Conservation (phyloP, 2,113 vertebrate genomes). For the Tamias sibiricus region DNA sequence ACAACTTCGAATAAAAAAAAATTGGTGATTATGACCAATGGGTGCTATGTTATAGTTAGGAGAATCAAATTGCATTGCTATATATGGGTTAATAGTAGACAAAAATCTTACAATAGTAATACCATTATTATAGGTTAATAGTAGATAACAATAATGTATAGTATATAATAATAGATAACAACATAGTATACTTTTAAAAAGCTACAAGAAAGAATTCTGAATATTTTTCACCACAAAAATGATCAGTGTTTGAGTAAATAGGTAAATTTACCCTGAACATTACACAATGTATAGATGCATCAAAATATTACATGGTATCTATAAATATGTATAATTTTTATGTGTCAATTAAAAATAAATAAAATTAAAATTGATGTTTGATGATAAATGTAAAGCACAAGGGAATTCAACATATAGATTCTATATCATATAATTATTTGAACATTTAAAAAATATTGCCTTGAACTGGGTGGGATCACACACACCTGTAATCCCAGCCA, state of each 20-base stretch:
- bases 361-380: neutral
- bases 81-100: too few relatives aligned
- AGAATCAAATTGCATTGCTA: neutral
- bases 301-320: neutral
- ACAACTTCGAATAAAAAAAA: too few relatives aligned
- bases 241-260: neutral
- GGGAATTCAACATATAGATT: neutral
- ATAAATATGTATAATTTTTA: neutral
- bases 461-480: neutral
- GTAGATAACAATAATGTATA: too few relatives aligned
- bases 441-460: neutral
- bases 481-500: too few relatives aligned
- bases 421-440: neutral
- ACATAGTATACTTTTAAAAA: neutral
- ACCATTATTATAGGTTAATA: neutral
- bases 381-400: neutral
- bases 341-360: neutral
- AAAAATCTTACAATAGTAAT: neutral
- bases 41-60: neutral
- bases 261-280: neutral
- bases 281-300: neutral
- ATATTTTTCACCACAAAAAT: neutral
- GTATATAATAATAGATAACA: too few relatives aligned
- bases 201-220: neutral
- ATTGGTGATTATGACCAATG: neutral